These are phyloP conservation scores for Caenorhabditis afra DNA, from an alignment of 2,888 invertebrate species.

Conservation along the genomic window DNA sequence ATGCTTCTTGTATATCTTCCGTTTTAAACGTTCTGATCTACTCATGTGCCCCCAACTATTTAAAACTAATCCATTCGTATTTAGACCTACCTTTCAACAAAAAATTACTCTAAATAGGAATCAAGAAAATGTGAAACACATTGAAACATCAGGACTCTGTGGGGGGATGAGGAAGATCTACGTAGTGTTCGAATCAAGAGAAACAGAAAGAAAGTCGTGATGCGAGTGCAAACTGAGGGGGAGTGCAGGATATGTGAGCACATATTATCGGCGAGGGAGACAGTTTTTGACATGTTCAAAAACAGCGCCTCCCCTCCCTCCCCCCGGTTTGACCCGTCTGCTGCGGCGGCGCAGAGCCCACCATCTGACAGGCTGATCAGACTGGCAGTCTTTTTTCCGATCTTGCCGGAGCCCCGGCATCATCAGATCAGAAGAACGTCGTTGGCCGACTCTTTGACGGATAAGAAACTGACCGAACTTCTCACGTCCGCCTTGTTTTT, in stretches of 20 bases:
- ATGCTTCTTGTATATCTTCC: no score
- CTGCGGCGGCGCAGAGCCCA: not conserved
- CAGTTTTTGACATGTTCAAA: slow-evolving; percentile 54
- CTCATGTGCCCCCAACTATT: no score
- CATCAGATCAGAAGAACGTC: no score
- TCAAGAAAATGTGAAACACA: not conserved
- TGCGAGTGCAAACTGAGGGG: slow-evolving; percentile 41
- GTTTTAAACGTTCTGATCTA: no score
- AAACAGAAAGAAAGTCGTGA: slow-evolving; percentile 31
- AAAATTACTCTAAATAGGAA: no score
- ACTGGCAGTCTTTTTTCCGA: slow-evolving; percentile 7
- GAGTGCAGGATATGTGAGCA: not conserved
- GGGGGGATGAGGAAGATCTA: not conserved
- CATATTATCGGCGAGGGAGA: slow-evolving; percentile 2
- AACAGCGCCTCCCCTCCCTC: slow-evolving; percentile 20
- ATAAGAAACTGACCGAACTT: slow-evolving; percentile 2
- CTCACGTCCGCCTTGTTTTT: not conserved
- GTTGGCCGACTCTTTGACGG: not conserved
- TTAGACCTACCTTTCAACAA: no score
- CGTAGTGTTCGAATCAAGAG: not conserved
- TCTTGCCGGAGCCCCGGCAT: not conserved
- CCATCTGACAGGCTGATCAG: slow-evolving; percentile 24
- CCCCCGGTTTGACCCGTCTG: slow-evolving; percentile 5
- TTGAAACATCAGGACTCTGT: not conserved
- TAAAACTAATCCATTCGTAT: no score